These are phyloP conservation scores for Heliconius erato DNA, from an alignment of 2,888 invertebrate genomes.

Conservation along the genomic window DNA sequence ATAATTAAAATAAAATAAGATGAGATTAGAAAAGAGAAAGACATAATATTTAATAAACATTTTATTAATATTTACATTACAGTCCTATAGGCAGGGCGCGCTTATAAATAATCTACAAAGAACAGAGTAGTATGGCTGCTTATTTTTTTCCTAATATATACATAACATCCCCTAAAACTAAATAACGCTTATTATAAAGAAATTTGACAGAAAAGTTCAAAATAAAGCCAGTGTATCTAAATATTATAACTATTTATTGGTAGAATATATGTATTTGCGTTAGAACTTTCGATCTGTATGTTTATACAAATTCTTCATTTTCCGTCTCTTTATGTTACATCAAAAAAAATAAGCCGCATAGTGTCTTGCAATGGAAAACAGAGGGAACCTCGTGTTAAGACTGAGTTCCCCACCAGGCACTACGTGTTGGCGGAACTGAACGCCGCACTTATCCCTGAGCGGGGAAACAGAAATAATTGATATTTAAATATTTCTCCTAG, in stretches of 20 bases:
- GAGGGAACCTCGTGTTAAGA: not conserved
- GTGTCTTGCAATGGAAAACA: not conserved
- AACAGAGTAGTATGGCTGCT: constrained; percentile 54
- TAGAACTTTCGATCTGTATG: not conserved
- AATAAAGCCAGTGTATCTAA: constrained; percentile 30
- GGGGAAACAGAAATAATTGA: not conserved
- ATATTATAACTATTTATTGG: constrained; percentile 5
- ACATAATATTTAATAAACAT: constrained; percentile 67
- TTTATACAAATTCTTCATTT: not conserved
- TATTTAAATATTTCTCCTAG: not conserved
- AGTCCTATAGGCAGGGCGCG: constrained; percentile 45
- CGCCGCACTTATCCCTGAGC: not conserved
- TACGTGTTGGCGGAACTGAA: not conserved
- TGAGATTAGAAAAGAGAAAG: constrained; percentile 53
- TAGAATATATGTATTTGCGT: not conserved
- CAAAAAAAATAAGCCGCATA: not conserved
- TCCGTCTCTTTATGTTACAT: not conserved
- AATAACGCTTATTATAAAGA: constrained; percentile 75
- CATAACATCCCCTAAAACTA: constrained; percentile 83
- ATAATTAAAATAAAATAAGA: too few relatives aligned
- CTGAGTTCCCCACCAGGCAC: not conserved
- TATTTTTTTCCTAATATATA: constrained; percentile 68
- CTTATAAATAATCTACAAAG: constrained; percentile 51
- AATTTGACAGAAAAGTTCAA: constrained; percentile 13
- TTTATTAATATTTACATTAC: constrained; percentile 76